Evolutionary conservation across 2,113 vertebrate genomes (phyloP).

Genomic region (Origma solitaria): DNA sequence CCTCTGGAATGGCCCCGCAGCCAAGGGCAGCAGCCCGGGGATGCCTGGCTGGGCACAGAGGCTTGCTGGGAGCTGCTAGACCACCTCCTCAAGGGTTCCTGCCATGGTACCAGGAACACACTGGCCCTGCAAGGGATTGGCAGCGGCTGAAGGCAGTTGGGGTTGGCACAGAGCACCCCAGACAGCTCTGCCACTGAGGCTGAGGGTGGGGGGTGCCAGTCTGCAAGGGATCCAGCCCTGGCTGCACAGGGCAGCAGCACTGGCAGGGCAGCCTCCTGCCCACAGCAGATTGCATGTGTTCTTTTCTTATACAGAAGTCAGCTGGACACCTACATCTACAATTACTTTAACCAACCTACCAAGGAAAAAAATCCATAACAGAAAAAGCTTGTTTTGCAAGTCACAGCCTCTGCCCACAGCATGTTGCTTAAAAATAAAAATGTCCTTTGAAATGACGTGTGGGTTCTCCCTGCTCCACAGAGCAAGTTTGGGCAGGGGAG

Average conservation of each 20-base stretch:
- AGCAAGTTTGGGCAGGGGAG: not conserved
- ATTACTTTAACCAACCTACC: not conserved
- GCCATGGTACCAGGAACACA: fast-evolving
- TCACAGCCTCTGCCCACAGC: not conserved
- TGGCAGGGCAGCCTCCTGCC: not conserved
- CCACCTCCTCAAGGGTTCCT: not conserved
- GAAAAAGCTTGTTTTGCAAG: not conserved
- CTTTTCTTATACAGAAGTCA: not conserved
- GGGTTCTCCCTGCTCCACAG: not conserved
- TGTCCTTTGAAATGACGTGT: not conserved
- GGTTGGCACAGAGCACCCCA: not conserved
- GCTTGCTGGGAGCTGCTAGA: not conserved
- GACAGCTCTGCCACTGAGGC: fast-evolving
- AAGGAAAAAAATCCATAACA: fast-evolving
- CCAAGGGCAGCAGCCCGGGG: not conserved
- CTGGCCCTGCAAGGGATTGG: not conserved
- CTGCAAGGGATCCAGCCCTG: not conserved
- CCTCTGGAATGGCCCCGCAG: not conserved
- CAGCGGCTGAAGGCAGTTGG: not conserved
- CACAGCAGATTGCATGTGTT: fast-evolving
- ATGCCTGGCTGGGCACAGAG: fast-evolving
- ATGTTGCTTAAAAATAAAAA: not conserved
- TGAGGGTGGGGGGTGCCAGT: not conserved
- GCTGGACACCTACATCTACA: not conserved
- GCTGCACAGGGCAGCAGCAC: fast-evolving